Evolutionary conservation across 2,888 invertebrate species (phyloP).

Genomic region (Tenthredo notha): DNA sequence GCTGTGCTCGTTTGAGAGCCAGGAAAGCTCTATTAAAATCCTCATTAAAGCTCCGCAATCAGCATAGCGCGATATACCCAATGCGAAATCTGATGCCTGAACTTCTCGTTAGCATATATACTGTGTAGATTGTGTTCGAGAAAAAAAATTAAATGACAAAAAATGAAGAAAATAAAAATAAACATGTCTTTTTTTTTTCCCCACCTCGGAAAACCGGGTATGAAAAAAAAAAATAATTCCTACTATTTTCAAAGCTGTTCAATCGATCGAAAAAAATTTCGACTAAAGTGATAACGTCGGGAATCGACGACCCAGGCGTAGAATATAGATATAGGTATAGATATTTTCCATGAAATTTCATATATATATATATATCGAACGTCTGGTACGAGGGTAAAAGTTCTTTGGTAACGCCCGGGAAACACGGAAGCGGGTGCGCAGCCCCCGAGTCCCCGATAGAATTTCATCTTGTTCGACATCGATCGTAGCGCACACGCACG

Average conservation of each 20-base stretch:
- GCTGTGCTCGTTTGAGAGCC: not conserved
- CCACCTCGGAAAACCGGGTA: too few relatives aligned
- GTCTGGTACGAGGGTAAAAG: not conserved
- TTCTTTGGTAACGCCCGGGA: constrained; percentile 26
- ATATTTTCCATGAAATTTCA: not conserved
- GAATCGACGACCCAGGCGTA: not conserved
- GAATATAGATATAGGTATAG: too few relatives aligned
- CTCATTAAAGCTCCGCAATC: constrained; percentile 25
- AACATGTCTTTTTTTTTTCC: too few relatives aligned
- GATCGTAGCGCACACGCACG: constrained; percentile 41
- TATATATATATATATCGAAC: not conserved
- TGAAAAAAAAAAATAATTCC: not conserved
- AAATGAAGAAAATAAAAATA: not conserved
- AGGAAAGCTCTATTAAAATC: constrained; percentile 16
- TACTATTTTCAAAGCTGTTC: not conserved
- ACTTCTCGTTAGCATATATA: not conserved
- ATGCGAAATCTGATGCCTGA: not conserved
- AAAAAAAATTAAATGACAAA: not conserved
- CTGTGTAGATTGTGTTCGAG: not conserved
- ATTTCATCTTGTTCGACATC: constrained; percentile 49
- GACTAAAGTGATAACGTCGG: not conserved
- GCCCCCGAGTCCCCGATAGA: constrained; percentile 18
- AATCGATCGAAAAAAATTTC: not conserved
- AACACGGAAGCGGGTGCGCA: constrained; percentile 4
- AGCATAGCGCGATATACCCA: not conserved